Evolutionary conservation across 2,888 invertebrate genomes (phyloP).

Genomic region (Cantharis rufa): DNA sequence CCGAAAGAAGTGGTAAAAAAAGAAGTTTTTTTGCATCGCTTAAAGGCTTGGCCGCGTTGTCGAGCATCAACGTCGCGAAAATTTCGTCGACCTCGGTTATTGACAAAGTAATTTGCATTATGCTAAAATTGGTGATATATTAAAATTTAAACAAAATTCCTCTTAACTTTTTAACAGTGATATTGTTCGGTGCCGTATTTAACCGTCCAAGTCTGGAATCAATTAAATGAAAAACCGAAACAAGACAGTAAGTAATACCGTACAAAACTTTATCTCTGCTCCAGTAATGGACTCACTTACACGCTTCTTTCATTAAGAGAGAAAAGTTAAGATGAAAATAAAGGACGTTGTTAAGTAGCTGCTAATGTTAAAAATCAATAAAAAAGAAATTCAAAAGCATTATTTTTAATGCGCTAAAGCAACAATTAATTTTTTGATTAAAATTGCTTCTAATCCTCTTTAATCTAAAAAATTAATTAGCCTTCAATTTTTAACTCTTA

Average conservation of each 20-base stretch:
- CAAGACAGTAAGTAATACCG: slow-evolving; percentile 25
- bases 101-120: not conserved
- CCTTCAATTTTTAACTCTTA: not conserved
- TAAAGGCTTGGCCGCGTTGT: not conserved
- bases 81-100: not conserved
- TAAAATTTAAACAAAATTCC: not conserved
- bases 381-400: not conserved
- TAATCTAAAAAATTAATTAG: not conserved
- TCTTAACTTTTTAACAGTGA: not conserved
- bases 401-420: not conserved
- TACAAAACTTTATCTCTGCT: slow-evolving; percentile 30
- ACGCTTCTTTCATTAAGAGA: slow-evolving; percentile 34
- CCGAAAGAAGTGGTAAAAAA: not conserved
- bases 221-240: slow-evolving; percentile 31
- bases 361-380: slow-evolving; percentile 30
- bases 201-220: not conserved
- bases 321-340: slow-evolving; percentile 31
- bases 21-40: not conserved
- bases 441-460: not conserved
- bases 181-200: not conserved
- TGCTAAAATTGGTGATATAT: not conserved
- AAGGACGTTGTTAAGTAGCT: slow-evolving; percentile 19
- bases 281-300: slow-evolving; percentile 32
- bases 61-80: not conserved
- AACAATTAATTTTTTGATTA: not conserved